Percentiles rank a stretch among this genome's conserved stretches.
These are phyloP conservation scores for Rhagophthalmus giganteus DNA, from an alignment of 2,888 invertebrate species.

Conservation along the genomic window DNA sequence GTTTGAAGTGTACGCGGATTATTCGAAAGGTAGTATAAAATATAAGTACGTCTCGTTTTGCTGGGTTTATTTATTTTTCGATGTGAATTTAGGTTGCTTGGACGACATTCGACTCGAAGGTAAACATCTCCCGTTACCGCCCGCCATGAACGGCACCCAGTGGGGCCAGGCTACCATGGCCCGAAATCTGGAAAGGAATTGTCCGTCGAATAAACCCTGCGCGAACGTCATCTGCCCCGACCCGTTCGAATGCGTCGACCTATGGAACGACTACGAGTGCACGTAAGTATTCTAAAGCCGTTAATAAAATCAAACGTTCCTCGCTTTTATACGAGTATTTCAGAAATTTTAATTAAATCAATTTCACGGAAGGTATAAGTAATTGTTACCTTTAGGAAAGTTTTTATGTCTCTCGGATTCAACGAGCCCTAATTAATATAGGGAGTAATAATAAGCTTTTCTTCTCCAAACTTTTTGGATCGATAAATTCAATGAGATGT, in stretches of 20 bases:
- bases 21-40: slow-evolving; percentile 75
- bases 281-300: too few relatives aligned
- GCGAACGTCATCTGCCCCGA: slow-evolving; percentile 91
- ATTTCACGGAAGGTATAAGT: too few relatives aligned
- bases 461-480: too few relatives aligned
- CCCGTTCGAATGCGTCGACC: slow-evolving; percentile 92
- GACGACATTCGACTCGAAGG: slow-evolving; percentile 89
- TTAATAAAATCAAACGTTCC: too few relatives aligned
- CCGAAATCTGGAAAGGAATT: slow-evolving; percentile 86
- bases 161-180: slow-evolving; percentile 97
- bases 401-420: too few relatives aligned
- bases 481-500: too few relatives aligned
- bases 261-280: slow-evolving; percentile 99
- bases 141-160: slow-evolving; percentile 92
- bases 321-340: too few relatives aligned
- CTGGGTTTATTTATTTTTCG: not conserved
- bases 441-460: too few relatives aligned
- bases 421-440: too few relatives aligned
- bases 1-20: slow-evolving; percentile 92
- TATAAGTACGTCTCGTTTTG: not conserved
- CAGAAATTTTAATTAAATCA: too few relatives aligned
- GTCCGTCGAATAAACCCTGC: slow-evolving; percentile 94
- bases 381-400: too few relatives aligned
- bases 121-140: slow-evolving; percentile 90
- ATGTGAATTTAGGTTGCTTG: slow-evolving; percentile 66